These are phyloP conservation scores for Cephalopachus bancanus DNA, from an alignment of 2,797 vertebrate genomes.

Conservation along the genomic window DNA sequence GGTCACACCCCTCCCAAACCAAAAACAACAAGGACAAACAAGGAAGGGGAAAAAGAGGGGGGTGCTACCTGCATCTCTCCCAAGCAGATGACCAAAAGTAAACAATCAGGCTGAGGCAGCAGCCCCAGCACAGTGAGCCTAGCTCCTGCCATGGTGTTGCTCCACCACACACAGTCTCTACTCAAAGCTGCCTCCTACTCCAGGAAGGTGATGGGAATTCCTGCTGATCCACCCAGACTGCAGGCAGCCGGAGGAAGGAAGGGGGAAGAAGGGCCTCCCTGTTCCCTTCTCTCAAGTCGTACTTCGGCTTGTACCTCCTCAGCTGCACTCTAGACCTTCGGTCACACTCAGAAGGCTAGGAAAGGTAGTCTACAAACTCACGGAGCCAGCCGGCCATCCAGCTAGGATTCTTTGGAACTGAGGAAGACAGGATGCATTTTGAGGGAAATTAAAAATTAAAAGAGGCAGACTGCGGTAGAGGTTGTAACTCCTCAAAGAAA, in stretches of 20 bases:
- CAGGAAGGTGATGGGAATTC: not conserved
- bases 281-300: not conserved
- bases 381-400: not conserved
- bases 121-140: not conserved
- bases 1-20: not conserved
- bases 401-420: not conserved
- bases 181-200: not conserved
- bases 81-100: not conserved
- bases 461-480: not conserved
- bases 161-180: not conserved
- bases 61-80: not conserved
- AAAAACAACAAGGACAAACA: not conserved
- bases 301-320: not conserved
- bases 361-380: not conserved
- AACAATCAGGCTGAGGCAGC: not conserved
- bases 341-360: not conserved
- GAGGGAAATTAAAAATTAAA: not conserved
- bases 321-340: not conserved
- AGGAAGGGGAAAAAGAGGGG: not conserved
- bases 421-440: slow-evolving; percentile 31
- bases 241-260: not conserved
- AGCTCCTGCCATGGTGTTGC: not conserved
- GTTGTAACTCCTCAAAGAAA: slow-evolving; percentile 20
- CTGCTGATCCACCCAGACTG: not conserved
- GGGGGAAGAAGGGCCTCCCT: not conserved